phyloP scores from a whole-genome alignment of 2,113 vertebrate species.

The Bos javanicus region DNA sequence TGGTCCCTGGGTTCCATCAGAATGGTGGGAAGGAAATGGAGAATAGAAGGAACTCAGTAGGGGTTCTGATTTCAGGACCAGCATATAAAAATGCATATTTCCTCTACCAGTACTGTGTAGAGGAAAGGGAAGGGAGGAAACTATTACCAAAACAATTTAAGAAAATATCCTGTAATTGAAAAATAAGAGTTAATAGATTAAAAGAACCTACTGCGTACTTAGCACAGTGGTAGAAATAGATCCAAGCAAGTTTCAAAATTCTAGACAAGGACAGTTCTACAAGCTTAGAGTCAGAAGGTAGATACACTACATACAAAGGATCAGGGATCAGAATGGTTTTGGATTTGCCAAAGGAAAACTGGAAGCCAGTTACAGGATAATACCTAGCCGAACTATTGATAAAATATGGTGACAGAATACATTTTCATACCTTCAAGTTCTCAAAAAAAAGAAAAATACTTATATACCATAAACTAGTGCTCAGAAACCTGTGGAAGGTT shows the following conservation, averaged over 20 bases:
- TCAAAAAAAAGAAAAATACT: neutral
- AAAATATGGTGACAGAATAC: neutral
- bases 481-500: neutral
- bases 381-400: neutral
- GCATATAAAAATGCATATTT: neutral
- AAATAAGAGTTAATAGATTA: neutral
- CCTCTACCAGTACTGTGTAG: neutral
- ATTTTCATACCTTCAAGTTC: conserved; percentile 6
- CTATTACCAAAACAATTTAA: neutral
- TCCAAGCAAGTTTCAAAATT: neutral
- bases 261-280: neutral
- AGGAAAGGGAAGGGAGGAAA: neutral
- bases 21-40: neutral
- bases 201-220: neutral
- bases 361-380: neutral
- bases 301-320: neutral
- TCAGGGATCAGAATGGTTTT: neutral
- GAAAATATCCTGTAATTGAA: neutral
- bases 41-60: neutral
- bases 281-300: neutral
- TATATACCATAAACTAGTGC: neutral
- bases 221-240: neutral
- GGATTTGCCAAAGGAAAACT: neutral
- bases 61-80: conserved; percentile 15
- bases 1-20: neutral